Evolutionary conservation across 2,888 invertebrate species (phyloP), one percentile per base, ranked within the genome.

Genomic region (Branchellion lobata): DNA sequence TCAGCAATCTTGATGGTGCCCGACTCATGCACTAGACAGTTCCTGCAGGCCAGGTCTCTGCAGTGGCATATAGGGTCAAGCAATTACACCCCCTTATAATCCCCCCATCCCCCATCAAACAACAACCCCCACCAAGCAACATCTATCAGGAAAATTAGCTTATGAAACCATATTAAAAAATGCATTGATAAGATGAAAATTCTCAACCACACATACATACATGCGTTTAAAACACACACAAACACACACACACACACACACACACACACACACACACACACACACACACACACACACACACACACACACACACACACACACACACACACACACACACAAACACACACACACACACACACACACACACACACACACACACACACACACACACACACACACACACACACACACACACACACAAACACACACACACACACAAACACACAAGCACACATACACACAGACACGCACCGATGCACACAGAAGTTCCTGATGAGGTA

Each of bases 401-500:
- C n/a, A n/a, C n/a, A n/a, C n/a, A n/a, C n/a, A 47, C 47, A 47
- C 8, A 8, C 8, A 47, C 8, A 47, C 18, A 18, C 47, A 47
- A 47, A 47, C 8, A 47, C 8, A 14, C 47, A 47, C 8, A 14
- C 47, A 47, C 11, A 47, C 11, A 14, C 47, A n/a, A 47, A 47
- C 47, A 47, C 47, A 47, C 8, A 47, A 47, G n/a, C n/a, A n/a
- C 11, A 47, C 8, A 47, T 14, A 47, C 47, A 14, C 11, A 47
- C 47, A 29, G 11, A 47, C 24, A 73, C 81, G 14, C 18, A 90
- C 91, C 91, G 89, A 88, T 95, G 95, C 80, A 95, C 94, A 87
- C 93, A 95, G 88, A 93, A 93, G 84, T 92, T 88, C 85, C 92
- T 91, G 33, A 93, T 93, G 83, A 95, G 90, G 88, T 95, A 95